Evolutionary conservation across 2,797 vertebrate genomes (phyloP).

Genomic region (Myioborus miniatus): DNA sequence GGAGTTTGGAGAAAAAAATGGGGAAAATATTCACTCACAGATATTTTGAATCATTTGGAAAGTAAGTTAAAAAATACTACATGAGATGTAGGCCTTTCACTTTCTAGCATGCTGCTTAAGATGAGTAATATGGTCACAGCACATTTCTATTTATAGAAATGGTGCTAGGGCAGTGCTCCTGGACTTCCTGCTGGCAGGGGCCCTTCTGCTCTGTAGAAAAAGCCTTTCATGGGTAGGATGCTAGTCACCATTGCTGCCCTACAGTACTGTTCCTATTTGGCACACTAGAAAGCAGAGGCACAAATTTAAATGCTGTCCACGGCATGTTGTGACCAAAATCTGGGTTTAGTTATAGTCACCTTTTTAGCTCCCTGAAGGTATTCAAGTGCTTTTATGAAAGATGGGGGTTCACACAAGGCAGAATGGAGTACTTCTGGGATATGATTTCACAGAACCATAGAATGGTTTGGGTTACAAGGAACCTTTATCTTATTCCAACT

Average conservation of each 20-base stretch:
- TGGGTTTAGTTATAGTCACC: background rate
- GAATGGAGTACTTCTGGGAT: background rate
- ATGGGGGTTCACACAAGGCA: background rate
- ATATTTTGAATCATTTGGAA: background rate
- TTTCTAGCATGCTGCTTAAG: background rate
- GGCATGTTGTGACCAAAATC: background rate
- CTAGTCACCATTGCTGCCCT: fast-evolving
- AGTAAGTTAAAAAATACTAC: background rate
- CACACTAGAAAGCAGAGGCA: background rate
- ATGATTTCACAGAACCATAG: background rate
- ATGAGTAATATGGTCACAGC: background rate
- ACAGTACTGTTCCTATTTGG: background rate
- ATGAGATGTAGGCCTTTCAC: background rate
- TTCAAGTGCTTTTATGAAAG: background rate
- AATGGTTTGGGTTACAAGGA: background rate
- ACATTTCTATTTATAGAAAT: background rate
- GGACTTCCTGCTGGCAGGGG: background rate
- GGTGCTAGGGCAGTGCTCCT: background rate
- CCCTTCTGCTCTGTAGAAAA: background rate
- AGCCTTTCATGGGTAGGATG: background rate
- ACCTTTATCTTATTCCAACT: background rate
- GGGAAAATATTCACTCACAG: background rate
- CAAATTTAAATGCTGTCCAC: background rate
- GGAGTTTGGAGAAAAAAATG: background rate
- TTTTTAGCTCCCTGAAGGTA: background rate